Conservation (phyloP, 1,140 invertebrate species). For the Drosophila trapezifrons region DNA sequence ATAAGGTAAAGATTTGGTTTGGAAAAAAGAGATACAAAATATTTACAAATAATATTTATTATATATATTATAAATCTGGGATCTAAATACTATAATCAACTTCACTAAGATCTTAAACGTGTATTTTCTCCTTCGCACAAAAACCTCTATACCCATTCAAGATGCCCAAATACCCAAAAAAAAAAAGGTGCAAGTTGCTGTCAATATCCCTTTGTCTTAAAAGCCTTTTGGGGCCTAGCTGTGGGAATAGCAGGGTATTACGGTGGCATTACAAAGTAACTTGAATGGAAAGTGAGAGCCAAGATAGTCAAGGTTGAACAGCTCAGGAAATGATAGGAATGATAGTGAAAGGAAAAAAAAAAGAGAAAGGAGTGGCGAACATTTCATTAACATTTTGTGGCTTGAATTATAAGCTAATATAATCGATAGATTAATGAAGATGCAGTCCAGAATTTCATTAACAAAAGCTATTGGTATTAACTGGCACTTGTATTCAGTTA, state of each 20-base stretch:
- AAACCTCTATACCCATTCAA: background rate
- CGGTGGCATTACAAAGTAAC: conserved; percentile 30
- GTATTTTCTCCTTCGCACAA: background rate
- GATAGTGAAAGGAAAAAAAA: conserved; percentile 42
- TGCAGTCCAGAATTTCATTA: conserved; percentile 10
- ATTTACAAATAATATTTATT: too few species aligned
- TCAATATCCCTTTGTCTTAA: conserved; percentile 14
- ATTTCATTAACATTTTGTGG: conserved; percentile 44
- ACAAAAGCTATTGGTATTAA: conserved; percentile 1
- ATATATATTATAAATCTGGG: too few species aligned
- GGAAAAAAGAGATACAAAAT: too few species aligned
- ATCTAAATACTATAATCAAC: too few species aligned
- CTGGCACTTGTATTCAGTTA: too few species aligned
- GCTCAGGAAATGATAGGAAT: conserved; percentile 36
- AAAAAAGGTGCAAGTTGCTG: background rate
- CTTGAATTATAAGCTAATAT: conserved; percentile 34
- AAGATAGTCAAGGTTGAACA: conserved; percentile 39
- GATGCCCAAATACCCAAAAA: background rate
- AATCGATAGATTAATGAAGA: conserved; percentile 31
- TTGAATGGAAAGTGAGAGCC: conserved; percentile 26
- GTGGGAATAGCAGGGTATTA: conserved; percentile 42
- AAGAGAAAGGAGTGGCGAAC: conserved; percentile 35
- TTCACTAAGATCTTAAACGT: background rate
- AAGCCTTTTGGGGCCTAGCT: conserved; percentile 4
- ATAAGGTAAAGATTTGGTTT: too few species aligned